Evolutionary conservation across 2,113 vertebrate species (phyloP).

Genomic region (Plotosus lineatus): DNA sequence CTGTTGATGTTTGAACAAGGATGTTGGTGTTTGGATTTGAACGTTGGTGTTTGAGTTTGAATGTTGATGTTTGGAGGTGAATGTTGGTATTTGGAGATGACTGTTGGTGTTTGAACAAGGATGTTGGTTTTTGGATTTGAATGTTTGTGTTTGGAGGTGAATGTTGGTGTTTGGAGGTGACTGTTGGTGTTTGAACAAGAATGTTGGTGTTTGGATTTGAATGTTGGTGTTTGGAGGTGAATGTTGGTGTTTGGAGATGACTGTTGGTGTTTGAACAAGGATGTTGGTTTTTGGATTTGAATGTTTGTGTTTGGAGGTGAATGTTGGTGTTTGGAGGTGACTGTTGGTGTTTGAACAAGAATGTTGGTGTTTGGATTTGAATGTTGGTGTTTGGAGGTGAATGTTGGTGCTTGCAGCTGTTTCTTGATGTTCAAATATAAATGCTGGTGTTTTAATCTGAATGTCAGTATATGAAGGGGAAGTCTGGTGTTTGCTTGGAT

Average conservation of each 20-base stretch:
- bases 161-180: no score
- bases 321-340: neutral
- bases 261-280: neutral
- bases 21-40: no score
- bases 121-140: neutral
- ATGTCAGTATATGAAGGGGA: neutral
- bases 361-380: neutral
- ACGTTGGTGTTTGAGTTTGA: neutral
- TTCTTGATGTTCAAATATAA: neutral
- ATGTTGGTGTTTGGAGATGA: neutral
- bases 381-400: neutral
- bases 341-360: neutral
- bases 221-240: neutral
- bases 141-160: neutral
- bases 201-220: neutral
- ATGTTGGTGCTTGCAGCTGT: neutral
- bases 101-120: neutral
- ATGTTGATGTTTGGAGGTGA: neutral
- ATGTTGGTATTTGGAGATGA: neutral
- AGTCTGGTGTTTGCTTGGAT: neutral
- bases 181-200: neutral
- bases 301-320: neutral
- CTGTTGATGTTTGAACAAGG: neutral
- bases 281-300: neutral
- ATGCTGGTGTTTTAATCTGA: neutral